Percentiles rank a stretch among this genome's conserved stretches.
Evolutionary conservation across 2,797 vertebrate species (phyloP).

Genomic region (Lerista edwardsae): DNA sequence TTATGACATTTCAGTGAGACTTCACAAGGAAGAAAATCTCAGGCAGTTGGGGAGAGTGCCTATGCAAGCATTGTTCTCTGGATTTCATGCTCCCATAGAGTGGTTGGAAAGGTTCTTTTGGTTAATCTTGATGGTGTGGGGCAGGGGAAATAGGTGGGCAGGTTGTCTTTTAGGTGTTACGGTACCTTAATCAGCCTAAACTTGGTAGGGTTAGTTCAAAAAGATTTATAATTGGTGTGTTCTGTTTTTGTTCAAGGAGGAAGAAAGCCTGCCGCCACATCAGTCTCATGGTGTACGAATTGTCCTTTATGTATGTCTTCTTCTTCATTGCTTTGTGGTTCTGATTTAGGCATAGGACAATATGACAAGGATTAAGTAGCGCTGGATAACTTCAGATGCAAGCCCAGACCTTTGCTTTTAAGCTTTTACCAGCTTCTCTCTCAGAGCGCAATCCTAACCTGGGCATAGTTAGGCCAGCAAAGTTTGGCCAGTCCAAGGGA

Average conservation of each 20-base stretch:
- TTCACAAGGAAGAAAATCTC: neutral
- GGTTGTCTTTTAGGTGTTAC: neutral
- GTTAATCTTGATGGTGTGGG: neutral
- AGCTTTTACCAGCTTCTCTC: neutral
- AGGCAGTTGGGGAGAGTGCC: neutral
- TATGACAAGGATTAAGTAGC: neutral
- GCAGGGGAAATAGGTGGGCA: neutral
- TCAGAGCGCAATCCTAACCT: too few relatives aligned
- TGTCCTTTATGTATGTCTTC: constrained; percentile 69
- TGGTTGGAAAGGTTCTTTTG: neutral
- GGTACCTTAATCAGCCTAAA: neutral
- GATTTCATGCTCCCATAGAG: neutral
- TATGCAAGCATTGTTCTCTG: neutral
- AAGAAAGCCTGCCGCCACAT: constrained; percentile 12
- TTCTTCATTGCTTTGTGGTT: neutral
- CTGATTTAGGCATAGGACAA: neutral
- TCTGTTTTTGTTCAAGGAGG: constrained; percentile 61
- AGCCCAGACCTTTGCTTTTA: neutral
- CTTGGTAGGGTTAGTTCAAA: neutral
- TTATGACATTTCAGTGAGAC: neutral
- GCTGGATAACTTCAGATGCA: neutral
- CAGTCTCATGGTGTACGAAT: constrained; percentile 30
- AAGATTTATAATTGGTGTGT: constrained; percentile 37
- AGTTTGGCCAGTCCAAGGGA: too few relatives aligned
- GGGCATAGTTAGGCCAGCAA: too few relatives aligned